These are phyloP conservation scores for Ochropleura plecta DNA, from an alignment of 2,888 invertebrate genomes.

Conservation along the genomic window DNA sequence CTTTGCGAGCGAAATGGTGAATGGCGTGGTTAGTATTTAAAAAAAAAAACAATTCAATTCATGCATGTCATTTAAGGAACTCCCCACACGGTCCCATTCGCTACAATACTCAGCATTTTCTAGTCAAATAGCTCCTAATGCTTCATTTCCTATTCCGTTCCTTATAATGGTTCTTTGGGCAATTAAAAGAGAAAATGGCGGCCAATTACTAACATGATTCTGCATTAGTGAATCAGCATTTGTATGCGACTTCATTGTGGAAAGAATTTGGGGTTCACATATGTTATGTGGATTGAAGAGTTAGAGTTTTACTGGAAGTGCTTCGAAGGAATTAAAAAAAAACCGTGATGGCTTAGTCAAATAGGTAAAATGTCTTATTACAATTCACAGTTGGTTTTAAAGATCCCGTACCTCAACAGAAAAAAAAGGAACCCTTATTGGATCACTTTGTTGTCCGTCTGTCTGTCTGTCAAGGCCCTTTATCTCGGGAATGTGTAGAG, in stretches of 20 bases:
- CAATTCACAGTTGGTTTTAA: too few relatives aligned
- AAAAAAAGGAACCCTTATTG: too few relatives aligned
- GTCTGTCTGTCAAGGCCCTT: too few relatives aligned
- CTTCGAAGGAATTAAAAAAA: too few relatives aligned
- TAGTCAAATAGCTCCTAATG: conserved; percentile 57
- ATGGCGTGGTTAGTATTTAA: background rate
- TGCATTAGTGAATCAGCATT: conserved; percentile 64
- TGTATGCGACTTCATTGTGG: conserved; percentile 64
- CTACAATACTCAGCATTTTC: conserved; percentile 27
- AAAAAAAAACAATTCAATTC: conserved; percentile 22
- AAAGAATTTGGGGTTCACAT: conserved; percentile 54
- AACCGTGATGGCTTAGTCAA: too few relatives aligned
- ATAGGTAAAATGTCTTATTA: too few relatives aligned
- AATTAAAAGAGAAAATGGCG: conserved; percentile 67
- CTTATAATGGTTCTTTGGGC: conserved; percentile 61
- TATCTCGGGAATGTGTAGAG: too few relatives aligned
- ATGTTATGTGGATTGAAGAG: conserved; percentile 45
- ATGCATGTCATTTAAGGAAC: conserved; percentile 20
- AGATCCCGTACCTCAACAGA: too few relatives aligned
- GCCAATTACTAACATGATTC: conserved; percentile 73
- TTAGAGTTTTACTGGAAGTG: conserved; percentile 45
- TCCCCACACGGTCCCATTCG: conserved; percentile 26
- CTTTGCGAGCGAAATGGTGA: too few relatives aligned
- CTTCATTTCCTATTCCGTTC: conserved; percentile 72
- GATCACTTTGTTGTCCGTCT: too few relatives aligned